Evolutionary conservation across 2,888 invertebrate species (phyloP).

Genomic region (Netelia fuscicornis): DNA sequence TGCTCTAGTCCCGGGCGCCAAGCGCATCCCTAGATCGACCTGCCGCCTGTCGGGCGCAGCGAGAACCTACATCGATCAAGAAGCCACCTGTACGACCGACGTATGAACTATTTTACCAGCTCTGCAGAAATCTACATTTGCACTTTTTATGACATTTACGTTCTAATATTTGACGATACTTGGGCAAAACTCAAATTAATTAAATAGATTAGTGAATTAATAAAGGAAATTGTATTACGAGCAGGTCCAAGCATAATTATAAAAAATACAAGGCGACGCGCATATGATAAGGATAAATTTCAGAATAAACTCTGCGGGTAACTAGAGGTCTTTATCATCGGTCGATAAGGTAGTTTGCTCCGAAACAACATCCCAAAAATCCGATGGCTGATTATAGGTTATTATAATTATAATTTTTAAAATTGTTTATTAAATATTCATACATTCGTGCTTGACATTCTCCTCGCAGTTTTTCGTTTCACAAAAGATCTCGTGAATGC

Average conservation of each 20-base stretch:
- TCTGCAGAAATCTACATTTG: neutral
- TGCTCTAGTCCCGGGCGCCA: neutral
- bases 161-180: too few species aligned
- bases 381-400: neutral
- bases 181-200: neutral
- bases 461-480: conserved; percentile 4
- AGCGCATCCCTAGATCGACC: neutral
- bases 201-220: neutral
- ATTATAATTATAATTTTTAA: neutral
- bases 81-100: conserved; percentile 31
- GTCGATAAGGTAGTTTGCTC: conserved; percentile 17
- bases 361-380: neutral
- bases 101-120: neutral
- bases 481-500: conserved; percentile 37
- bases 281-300: neutral
- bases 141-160: too few species aligned
- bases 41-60: conserved; percentile 13
- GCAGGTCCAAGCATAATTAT: neutral
- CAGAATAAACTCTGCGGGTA: neutral
- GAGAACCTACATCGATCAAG: neutral
- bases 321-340: neutral
- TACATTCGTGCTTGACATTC: conserved; percentile 51
- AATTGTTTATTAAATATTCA: conserved; percentile 19
- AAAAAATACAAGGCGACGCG: neutral
- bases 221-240: neutral